These are phyloP conservation scores for Pithys albifrons DNA, from an alignment of 2,113 vertebrate genomes.

Conservation along the genomic window DNA sequence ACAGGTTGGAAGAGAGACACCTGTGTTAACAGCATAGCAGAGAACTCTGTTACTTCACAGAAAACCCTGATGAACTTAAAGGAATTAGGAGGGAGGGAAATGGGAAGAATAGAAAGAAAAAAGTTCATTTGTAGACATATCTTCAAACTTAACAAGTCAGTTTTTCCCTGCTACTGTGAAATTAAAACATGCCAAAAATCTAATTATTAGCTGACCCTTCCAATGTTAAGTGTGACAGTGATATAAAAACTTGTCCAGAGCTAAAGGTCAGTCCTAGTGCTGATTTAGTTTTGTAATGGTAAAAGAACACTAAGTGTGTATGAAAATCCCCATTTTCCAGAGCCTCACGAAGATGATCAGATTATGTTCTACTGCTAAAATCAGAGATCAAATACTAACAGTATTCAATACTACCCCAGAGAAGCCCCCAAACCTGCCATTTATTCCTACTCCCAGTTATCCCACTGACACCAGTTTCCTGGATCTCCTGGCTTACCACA, in stretches of 20 bases:
- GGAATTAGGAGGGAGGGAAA: neutral
- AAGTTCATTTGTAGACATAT: neutral
- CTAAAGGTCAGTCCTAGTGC: neutral
- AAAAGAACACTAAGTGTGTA: neutral
- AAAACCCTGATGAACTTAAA: neutral
- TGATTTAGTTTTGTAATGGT: neutral
- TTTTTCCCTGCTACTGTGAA: neutral
- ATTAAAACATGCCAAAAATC: neutral
- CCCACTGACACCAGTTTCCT: neutral
- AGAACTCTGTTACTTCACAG: neutral
- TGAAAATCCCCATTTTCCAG: neutral
- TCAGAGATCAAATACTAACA: neutral
- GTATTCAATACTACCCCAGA: neutral
- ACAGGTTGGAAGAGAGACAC: neutral
- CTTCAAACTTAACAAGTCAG: neutral
- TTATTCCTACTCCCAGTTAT: neutral
- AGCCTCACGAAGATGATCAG: neutral
- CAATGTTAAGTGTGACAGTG: neutral
- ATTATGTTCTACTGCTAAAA: neutral
- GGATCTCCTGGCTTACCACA: conserved; percentile 80
- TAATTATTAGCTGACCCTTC: neutral
- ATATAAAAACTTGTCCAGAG: neutral
- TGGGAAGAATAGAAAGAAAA: neutral
- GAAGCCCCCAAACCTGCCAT: neutral
- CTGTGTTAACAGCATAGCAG: neutral